phyloP scores from a whole-genome alignment of 2,888 invertebrate genomes.

The Acrocera orbiculus region DNA sequence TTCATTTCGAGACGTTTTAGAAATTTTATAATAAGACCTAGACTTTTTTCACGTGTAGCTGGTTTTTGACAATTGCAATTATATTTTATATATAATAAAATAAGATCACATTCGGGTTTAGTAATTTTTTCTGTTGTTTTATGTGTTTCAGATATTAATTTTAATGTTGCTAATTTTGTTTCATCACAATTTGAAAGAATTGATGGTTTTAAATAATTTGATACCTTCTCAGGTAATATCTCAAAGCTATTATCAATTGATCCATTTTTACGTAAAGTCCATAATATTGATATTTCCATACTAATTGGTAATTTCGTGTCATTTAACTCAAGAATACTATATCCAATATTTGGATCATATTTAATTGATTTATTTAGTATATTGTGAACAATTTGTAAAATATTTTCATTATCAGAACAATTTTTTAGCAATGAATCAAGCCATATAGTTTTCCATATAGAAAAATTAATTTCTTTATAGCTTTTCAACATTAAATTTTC shows the following conservation, averaged over 20 bases:
- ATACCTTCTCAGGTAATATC: slow-evolving; percentile 33
- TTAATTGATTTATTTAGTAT: slow-evolving; percentile 23
- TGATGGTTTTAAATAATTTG: slow-evolving; percentile 34
- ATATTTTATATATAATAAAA: slow-evolving; percentile 43
- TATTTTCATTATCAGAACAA: slow-evolving; percentile 14
- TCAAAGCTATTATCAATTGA: slow-evolving; percentile 15
- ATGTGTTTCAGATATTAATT: slow-evolving; percentile 52
- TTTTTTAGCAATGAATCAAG: slow-evolving; percentile 20
- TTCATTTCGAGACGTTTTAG: slow-evolving; percentile 36
- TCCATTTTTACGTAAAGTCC: slow-evolving; percentile 32
- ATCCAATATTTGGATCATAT: slow-evolving; percentile 18
- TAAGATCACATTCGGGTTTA: slow-evolving; percentile 41
- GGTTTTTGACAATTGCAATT: slow-evolving; percentile 54
- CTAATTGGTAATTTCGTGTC: slow-evolving; percentile 18
- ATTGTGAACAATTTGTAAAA: slow-evolving; percentile 18
- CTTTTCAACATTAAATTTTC: slow-evolving; percentile 36
- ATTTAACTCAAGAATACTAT: slow-evolving; percentile 15
- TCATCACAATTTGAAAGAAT: slow-evolving; percentile 34
- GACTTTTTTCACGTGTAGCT: slow-evolving; percentile 46
- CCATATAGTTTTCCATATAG: slow-evolving; percentile 36
- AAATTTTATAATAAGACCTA: slow-evolving; percentile 50
- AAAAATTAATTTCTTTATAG: slow-evolving; percentile 23
- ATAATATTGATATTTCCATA: slow-evolving; percentile 26
- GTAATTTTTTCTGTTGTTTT: slow-evolving; percentile 51
- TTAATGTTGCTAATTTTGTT: slow-evolving; percentile 49